Evolutionary conservation across 2,113 vertebrate genomes (phyloP), one percentile per base, ranked within the genome.

Genomic region (Hydropotes inermis): DNA sequence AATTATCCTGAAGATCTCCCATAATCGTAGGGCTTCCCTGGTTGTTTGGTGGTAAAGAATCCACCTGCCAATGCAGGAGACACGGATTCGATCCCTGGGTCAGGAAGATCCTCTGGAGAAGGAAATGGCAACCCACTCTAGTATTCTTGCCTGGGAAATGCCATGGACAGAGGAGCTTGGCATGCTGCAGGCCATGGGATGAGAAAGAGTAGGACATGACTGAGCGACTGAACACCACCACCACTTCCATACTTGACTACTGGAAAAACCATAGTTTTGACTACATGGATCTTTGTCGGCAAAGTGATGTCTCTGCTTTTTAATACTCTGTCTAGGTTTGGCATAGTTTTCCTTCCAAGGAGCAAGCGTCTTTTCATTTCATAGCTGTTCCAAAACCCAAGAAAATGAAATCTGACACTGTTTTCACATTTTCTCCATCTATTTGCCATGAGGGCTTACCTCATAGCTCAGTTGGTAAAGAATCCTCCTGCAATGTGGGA

Each of bases 401-500:
- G 9, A 39, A 70, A 70, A 70, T 39, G 67, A 70, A 39, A 70
- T 70, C 19, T 43, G 70, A 43, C 36, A 76, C 11, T 74, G 21
- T 27, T 76, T 70, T 70, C n/a, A 70, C n/a, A 39, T 12, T 70
- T 70, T 70, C n/a, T 10, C 67, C n/a, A 70, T 70, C 67, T 39
- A 70, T 39, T 70, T 39, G n/a, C 67, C n/a, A 70, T 23, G 67
- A 70, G 5, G 67, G n/a, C n/a, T 39, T 70, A n/a, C 67, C 67
- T 6, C 19, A 6, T 70, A 39, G 67, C 17, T 70, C 19, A 70
- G 67, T 23, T 70, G 67, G n/a, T 39, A 39, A 70, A 70, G n/a
- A 70, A 70, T 39, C n/a, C 5, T 0, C 10, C 67, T 70, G n/a
- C 19, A 70, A 23, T 6, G 67, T 0, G 0, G 67, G n/a, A 70